Percentiles rank a stretch among this genome's conserved stretches.
Conservation (phyloP, 2,888 invertebrate species). For the Epiblema foenella region DNA sequence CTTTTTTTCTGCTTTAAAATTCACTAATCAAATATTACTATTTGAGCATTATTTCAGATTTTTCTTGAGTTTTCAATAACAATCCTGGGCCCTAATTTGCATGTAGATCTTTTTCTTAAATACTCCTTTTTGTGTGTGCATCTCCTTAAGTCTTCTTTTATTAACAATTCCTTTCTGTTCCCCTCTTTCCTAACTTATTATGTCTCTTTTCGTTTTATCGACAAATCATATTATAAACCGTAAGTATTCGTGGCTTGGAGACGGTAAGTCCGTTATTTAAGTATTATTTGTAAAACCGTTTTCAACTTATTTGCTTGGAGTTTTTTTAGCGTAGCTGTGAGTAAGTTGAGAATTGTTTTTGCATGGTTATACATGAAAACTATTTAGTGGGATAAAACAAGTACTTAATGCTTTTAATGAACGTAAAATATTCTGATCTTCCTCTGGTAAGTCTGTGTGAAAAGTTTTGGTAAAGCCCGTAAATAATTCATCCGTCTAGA, state of each 20-base stretch:
- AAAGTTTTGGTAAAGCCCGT: background rate
- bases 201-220: background rate
- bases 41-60: background rate
- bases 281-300: conserved; percentile 17
- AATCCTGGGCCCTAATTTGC: background rate
- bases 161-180: background rate
- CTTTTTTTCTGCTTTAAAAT: background rate
- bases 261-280: conserved; percentile 16
- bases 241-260: conserved; percentile 21
- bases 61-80: background rate
- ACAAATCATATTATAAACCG: conserved; percentile 5
- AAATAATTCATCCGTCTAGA: background rate
- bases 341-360: conserved; percentile 22
- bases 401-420: background rate
- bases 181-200: too few relatives aligned
- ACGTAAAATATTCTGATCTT: background rate
- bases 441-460: background rate
- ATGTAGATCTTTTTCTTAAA: background rate
- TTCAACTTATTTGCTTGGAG: conserved; percentile 22
- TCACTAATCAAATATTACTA: background rate
- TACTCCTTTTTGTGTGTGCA: background rate
- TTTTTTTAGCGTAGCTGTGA: conserved; percentile 4
- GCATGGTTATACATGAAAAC: background rate
- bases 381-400: background rate
- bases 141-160: background rate